These are phyloP conservation scores for Gasteruption jaculator DNA, from an alignment of 2,888 invertebrate species.

Conservation along the genomic window DNA sequence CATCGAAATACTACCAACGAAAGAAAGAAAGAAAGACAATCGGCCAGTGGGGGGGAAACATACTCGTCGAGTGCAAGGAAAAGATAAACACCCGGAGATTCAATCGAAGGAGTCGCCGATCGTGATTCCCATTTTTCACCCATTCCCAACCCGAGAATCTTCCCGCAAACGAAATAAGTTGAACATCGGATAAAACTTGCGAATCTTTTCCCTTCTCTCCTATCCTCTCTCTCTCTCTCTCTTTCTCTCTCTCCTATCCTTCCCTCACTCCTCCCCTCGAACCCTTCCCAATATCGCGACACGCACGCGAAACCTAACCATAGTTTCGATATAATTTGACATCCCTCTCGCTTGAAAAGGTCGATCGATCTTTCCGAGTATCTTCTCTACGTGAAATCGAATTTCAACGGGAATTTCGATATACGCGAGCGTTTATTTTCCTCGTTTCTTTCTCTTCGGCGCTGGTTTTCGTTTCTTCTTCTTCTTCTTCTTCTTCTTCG, in stretches of 20 bases:
- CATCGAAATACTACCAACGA: too few relatives aligned
- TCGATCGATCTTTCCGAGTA: too few relatives aligned
- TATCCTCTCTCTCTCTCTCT: conserved; percentile 5
- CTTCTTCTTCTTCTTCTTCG: conserved; percentile 23
- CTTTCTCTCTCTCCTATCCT: conserved; percentile 12
- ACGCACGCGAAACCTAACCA: conserved; percentile 11
- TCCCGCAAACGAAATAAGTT: conserved; percentile 13
- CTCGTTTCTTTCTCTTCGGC: conserved; percentile 12
- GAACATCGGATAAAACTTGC: conserved; percentile 9
- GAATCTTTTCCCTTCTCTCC: conserved; percentile 13
- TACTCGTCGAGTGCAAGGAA: conserved; percentile 1
- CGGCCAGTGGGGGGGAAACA: background rate
- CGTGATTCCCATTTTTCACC: too few relatives aligned
- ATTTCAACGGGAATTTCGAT: too few relatives aligned
- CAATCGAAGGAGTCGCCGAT: too few relatives aligned
- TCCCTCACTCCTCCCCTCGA: conserved; percentile 7
- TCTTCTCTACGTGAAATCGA: too few relatives aligned
- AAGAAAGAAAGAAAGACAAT: conserved; percentile 3
- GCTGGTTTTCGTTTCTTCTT: conserved; percentile 5
- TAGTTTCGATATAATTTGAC: too few relatives aligned
- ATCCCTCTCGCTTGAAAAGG: too few relatives aligned
- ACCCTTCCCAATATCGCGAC: conserved; percentile 2
- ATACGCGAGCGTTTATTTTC: conserved; percentile 24
- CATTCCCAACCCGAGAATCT: too few relatives aligned
- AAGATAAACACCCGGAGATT: too few relatives aligned